Evolutionary conservation across 2,888 invertebrate species (phyloP).

Genomic region (Drosophila pegasa): DNA sequence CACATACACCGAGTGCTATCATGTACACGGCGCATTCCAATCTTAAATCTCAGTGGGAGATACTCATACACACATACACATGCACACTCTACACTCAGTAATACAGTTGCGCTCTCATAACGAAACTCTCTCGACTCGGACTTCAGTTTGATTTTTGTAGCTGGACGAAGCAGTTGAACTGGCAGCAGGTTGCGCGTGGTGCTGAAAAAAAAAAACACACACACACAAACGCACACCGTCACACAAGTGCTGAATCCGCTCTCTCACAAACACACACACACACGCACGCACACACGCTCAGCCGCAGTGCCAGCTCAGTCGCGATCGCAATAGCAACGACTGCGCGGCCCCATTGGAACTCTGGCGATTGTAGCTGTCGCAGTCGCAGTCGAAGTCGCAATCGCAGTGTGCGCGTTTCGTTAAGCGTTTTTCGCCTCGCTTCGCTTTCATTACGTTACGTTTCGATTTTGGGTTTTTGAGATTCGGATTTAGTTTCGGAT

Average conservation of each 20-base stretch:
- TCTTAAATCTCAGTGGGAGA: constrained; percentile 80
- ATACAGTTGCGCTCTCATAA: constrained; percentile 57
- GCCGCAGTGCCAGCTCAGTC: constrained; percentile 46
- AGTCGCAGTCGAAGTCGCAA: constrained; percentile 55
- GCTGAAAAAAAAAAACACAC: constrained; percentile 30
- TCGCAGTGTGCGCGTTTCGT: constrained; percentile 63
- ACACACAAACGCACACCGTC: constrained; percentile 25
- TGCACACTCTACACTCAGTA: constrained; percentile 31
- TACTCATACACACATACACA: constrained; percentile 35
- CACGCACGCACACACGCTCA: constrained; percentile 19
- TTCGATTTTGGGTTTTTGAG: constrained; percentile 57
- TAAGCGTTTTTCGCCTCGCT: constrained; percentile 36
- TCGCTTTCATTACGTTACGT: constrained; percentile 54
- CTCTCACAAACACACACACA: constrained; percentile 23
- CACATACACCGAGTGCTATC: constrained; percentile 52
- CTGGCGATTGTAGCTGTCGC: constrained; percentile 57
- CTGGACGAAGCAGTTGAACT: constrained; percentile 79
- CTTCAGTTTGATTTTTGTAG: constrained; percentile 81
- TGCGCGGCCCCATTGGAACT: constrained; percentile 64
- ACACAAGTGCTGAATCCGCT: constrained; percentile 7
- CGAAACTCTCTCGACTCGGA: constrained; percentile 63
- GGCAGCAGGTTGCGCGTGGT: constrained; percentile 65
- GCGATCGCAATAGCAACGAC: constrained; percentile 52
- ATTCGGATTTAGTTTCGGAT: constrained; percentile 19
- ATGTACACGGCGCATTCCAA: constrained; percentile 77